phyloP scores from a whole-genome alignment of 2,888 invertebrate genomes.

The Temnothorax unifasciatus region DNA sequence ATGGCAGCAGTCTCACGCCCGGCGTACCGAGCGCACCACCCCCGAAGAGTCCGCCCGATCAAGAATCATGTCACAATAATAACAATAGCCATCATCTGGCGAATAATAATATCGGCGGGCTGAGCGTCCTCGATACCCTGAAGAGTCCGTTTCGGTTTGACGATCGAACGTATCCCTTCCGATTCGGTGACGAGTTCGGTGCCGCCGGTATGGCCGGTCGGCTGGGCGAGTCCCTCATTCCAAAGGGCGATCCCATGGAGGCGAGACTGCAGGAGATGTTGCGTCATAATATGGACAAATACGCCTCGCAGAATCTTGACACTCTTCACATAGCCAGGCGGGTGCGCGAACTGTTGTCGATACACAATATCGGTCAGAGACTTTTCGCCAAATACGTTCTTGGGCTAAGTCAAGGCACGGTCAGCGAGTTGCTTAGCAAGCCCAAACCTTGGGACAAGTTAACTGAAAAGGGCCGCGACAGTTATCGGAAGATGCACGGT shows the following conservation, averaged over 20 bases:
- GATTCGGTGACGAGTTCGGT: slow-evolving; percentile 94
- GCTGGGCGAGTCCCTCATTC: slow-evolving; percentile 95
- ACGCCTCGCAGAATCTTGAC: slow-evolving; percentile 96
- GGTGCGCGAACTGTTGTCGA: slow-evolving; percentile 96
- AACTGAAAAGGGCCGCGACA: slow-evolving; percentile 99
- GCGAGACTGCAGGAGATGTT: slow-evolving; percentile 97
- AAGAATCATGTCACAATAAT: slow-evolving; percentile 85
- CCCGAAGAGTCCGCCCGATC: slow-evolving; percentile 87
- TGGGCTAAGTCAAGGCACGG: slow-evolving; percentile 98
- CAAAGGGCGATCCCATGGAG: slow-evolving; percentile 97
- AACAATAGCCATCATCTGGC: slow-evolving; percentile 87
- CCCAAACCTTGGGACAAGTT: slow-evolving; percentile 99
- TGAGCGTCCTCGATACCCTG: slow-evolving; percentile 87
- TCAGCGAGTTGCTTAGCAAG: slow-evolving; percentile 98
- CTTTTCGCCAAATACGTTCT: slow-evolving; percentile 99
- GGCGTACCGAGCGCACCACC: slow-evolving; percentile 84
- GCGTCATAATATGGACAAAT: slow-evolving; percentile 98
- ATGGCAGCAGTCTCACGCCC: slow-evolving; percentile 67
- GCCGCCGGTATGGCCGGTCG: slow-evolving; percentile 94
- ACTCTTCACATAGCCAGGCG: slow-evolving; percentile 97
- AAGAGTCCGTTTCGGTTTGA: slow-evolving; percentile 93
- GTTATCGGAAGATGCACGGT: slow-evolving; percentile 99
- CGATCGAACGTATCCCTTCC: slow-evolving; percentile 92
- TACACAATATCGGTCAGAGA: slow-evolving; percentile 99
- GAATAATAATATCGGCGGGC: slow-evolving; percentile 85